Percentiles rank a stretch among this genome's conserved stretches.
These are phyloP conservation scores for Pionites leucogaster DNA, from an alignment of 2,113 vertebrate genomes.

Conservation along the genomic window DNA sequence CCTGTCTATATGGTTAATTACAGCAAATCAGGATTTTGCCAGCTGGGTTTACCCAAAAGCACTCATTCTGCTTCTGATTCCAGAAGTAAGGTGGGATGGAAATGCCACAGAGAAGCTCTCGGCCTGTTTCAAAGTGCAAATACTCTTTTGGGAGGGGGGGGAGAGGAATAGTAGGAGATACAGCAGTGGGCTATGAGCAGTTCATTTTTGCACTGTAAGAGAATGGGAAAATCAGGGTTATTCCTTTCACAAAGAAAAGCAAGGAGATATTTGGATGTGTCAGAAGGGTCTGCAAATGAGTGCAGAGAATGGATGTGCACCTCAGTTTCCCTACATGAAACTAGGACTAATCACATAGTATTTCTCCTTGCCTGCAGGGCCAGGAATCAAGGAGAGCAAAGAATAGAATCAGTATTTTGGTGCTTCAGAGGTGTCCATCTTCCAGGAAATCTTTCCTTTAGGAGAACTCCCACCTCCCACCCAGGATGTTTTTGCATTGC, in stretches of 20 bases:
- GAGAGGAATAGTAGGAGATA: too few species aligned
- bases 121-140: neutral
- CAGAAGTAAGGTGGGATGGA: neutral
- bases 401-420: neutral
- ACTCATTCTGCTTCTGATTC: neutral
- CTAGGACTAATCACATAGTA: rapidly evolving
- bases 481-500: neutral
- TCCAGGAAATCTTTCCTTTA: neutral
- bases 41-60: neutral
- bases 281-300: neutral
- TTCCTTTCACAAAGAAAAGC: neutral
- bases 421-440: neutral
- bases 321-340: neutral
- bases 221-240: neutral
- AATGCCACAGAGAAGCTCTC: neutral
- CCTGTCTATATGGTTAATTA: neutral
- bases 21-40: neutral
- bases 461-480: neutral
- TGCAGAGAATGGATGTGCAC: neutral
- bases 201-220: neutral
- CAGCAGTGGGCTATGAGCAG: neutral
- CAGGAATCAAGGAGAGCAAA: neutral
- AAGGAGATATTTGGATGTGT: neutral
- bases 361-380: neutral
- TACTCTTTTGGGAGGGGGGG: neutral